These are phyloP conservation scores for Lycorma delicatula DNA, from an alignment of 1,140 invertebrate genomes.

Conservation along the genomic window DNA sequence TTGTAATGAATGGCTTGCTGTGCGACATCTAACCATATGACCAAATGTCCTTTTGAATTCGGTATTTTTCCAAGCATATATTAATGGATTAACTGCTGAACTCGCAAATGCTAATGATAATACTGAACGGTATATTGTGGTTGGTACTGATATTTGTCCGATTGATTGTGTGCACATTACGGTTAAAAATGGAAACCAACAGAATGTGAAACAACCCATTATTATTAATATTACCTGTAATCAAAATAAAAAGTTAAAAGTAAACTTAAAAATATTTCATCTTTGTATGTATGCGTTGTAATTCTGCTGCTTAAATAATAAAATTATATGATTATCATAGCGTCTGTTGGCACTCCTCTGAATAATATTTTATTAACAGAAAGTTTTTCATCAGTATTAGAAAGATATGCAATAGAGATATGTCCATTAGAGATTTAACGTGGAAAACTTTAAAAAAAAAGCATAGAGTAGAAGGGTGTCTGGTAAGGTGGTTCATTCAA, in stretches of 20 bases:
- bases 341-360: too few relatives aligned
- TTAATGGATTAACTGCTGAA: slow-evolving; percentile 66
- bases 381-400: too few relatives aligned
- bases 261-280: too few relatives aligned
- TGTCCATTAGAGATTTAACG: too few relatives aligned
- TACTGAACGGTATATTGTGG: slow-evolving; percentile 48
- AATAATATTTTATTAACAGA: too few relatives aligned
- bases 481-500: too few relatives aligned
- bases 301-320: too few relatives aligned
- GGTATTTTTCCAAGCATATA: slow-evolving; percentile 72
- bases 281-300: too few relatives aligned
- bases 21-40: slow-evolving; percentile 47
- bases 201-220: slow-evolving; percentile 62
- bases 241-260: background rate
- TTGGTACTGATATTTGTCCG: slow-evolving; percentile 39
- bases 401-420: too few relatives aligned
- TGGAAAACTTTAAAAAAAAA: too few relatives aligned
- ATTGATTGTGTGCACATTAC: slow-evolving; percentile 52
- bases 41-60: slow-evolving; percentile 59
- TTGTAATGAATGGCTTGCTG: slow-evolving; percentile 31
- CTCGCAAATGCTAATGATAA: slow-evolving; percentile 64
- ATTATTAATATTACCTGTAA: slow-evolving; percentile 61
- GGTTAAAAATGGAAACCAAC: slow-evolving; percentile 65
- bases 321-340: too few relatives aligned
- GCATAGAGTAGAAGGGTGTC: too few relatives aligned